Percentiles rank a stretch among this genome's conserved stretches.
phyloP scores from a whole-genome alignment of 2,888 invertebrate genomes.

The Brachypalpus laphriformis region DNA sequence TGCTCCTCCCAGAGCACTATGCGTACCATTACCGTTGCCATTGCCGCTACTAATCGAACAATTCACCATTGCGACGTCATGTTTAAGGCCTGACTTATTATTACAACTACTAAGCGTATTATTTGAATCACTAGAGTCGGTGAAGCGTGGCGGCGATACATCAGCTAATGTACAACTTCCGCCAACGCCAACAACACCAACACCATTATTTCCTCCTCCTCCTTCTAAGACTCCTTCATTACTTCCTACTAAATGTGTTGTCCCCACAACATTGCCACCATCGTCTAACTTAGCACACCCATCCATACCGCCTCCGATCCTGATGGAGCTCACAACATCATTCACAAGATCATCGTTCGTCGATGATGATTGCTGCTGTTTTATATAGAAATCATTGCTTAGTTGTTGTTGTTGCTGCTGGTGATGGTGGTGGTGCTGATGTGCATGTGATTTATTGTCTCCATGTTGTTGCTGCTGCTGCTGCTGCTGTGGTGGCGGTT shows the following conservation, averaged over 20 bases:
- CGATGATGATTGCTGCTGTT: slow-evolving; percentile 36
- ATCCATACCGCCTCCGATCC: slow-evolving; percentile 24
- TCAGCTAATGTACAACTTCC: slow-evolving; percentile 71
- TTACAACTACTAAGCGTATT: slow-evolving; percentile 79
- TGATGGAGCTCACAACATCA: slow-evolving; percentile 40
- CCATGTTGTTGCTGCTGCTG: slow-evolving; percentile 62
- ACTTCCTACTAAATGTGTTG: slow-evolving; percentile 56
- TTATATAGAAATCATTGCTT: slow-evolving; percentile 62
- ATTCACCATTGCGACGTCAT: slow-evolving; percentile 81
- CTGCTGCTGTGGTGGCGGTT: slow-evolving; percentile 52
- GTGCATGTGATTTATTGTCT: slow-evolving; percentile 70
- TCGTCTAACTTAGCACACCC: slow-evolving; percentile 14
- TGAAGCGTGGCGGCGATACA: slow-evolving; percentile 74
- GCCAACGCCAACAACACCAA: slow-evolving; percentile 66
- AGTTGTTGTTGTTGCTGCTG: slow-evolving; percentile 73
- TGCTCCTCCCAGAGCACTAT: slow-evolving; percentile 15
- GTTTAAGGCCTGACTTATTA: slow-evolving; percentile 79
- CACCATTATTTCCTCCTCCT: slow-evolving; percentile 23
- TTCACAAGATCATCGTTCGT: slow-evolving; percentile 33
- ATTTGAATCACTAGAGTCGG: slow-evolving; percentile 78
- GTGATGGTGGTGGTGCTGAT: slow-evolving; percentile 60
- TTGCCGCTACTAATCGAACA: slow-evolving; percentile 79
- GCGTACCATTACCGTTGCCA: slow-evolving; percentile 69
- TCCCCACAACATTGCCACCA: slow-evolving; percentile 52
- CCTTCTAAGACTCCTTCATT: slow-evolving; percentile 18